Evolutionary conservation across 2,113 vertebrate species (phyloP).

Genomic region (Gorsachius goisagi): DNA sequence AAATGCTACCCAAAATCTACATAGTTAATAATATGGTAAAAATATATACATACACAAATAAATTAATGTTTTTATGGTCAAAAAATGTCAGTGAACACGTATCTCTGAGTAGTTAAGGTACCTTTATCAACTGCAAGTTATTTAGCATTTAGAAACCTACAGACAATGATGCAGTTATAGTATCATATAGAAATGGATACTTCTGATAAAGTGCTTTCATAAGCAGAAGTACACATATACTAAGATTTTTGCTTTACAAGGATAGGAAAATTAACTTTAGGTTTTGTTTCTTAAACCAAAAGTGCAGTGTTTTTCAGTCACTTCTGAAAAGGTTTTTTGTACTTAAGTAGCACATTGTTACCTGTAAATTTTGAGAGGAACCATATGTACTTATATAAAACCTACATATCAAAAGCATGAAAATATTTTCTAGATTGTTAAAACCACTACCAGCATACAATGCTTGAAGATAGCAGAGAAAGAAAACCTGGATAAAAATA

Average conservation of each 20-base stretch:
- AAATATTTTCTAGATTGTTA: not conserved
- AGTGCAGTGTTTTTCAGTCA: not conserved
- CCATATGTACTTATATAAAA: not conserved
- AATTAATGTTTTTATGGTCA: fast-evolving
- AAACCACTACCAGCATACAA: not conserved
- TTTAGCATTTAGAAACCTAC: not conserved
- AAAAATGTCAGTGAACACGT: not conserved
- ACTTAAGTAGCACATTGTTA: not conserved
- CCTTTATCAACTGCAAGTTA: not conserved
- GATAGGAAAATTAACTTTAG: not conserved
- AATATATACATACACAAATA: not conserved
- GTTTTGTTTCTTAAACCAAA: not conserved
- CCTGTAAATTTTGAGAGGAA: not conserved
- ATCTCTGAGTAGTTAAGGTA: not conserved
- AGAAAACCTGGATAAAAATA: not conserved
- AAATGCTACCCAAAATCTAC: not conserved
- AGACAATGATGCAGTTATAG: not conserved
- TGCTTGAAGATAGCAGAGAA: not conserved
- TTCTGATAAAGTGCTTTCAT: not conserved
- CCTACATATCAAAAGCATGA: not conserved
- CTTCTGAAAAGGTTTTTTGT: not conserved
- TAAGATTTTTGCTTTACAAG: not conserved
- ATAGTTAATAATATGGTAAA: not conserved
- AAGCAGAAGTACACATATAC: fast-evolving
- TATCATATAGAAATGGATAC: not conserved